Percentiles rank a stretch among this genome's conserved stretches.
These are phyloP conservation scores for Sinosuthora webbiana DNA, from an alignment of 2,113 vertebrate genomes.

Conservation along the genomic window DNA sequence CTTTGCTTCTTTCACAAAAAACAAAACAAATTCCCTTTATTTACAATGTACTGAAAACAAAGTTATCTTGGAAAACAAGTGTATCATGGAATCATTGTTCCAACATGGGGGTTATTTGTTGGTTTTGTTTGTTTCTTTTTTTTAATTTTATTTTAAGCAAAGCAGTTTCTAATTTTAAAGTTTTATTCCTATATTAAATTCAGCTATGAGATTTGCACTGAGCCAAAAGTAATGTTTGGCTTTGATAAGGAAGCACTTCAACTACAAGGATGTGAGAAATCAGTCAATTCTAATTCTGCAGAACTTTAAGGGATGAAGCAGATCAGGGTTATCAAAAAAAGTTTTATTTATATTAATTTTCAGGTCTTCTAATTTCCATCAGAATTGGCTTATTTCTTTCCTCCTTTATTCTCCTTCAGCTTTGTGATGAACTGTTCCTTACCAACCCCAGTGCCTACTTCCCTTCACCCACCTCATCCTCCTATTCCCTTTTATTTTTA, in stretches of 20 bases:
- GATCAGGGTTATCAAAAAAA: neutral
- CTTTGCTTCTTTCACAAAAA: neutral
- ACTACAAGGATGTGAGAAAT: neutral
- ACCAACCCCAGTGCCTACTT: neutral
- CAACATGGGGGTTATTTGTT: neutral
- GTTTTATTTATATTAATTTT: neutral
- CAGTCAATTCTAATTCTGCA: neutral
- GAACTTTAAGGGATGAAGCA: neutral
- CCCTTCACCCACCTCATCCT: slow-evolving; percentile 11
- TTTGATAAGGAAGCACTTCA: neutral
- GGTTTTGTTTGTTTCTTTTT: neutral
- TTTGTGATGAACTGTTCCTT: slow-evolving; percentile 14
- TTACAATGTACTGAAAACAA: neutral
- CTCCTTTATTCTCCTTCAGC: neutral
- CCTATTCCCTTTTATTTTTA: slow-evolving; percentile 45
- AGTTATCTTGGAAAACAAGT: neutral
- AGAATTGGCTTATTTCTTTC: neutral
- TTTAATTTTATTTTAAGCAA: neutral
- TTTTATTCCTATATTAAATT: neutral
- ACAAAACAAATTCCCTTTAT: neutral
- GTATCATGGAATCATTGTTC: neutral
- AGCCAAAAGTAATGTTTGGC: neutral
- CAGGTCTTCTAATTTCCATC: neutral
- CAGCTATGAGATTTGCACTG: neutral
- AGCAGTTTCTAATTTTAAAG: neutral